Base-by-base conservation (phyloP, 2,113 vertebrate species). In the Ammodytes marinus region DNA sequence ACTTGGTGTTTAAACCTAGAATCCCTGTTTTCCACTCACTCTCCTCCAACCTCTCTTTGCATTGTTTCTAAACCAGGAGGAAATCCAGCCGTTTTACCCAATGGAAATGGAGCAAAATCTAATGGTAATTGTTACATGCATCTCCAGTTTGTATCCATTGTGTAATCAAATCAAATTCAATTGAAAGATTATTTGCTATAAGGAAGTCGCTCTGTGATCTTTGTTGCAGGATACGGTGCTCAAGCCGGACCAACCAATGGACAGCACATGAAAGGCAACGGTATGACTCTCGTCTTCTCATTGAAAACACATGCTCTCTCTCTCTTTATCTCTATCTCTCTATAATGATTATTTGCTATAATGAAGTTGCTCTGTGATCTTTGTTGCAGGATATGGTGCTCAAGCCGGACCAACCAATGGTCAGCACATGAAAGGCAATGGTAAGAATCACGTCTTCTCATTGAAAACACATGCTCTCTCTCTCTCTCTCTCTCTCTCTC, bases 241-340 rank as follows among this genome's bases (percentile, higher is more conserved):
- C 82, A 86, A 67, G 72, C 80, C 0, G 86, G 84, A 6, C 77
- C 67, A 14, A 65, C 43, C 5, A 85, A 82, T 69, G 58, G 76
- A 74, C 92, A 91, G n/a, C 84, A 81, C 74, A 37, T 76, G 10
- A 91, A 90, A 88, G 90, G 84, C 65, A 89, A 82, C 0, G 77
- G 59, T 86, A 68, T 4, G 13, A 47, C 12, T 40, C 11, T 13
- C 10, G 27, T 42, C 8, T 15, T 17, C 14, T 42, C n/a, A 10
- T 9, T 9, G 7, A 6, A 57, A 10, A 37, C 27, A 61, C 15
- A 43, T 14, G 3, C 37, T 17, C 13, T 8, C 39, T 8, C 37
- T 27, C 27, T 27, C 27, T 27, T 2, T n/a, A n/a, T n/a, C n/a
- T n/a, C n/a, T n/a, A n/a, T n/a, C n/a, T n/a, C n/a, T n/a, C n/a